Conservation (phyloP, 2,797 vertebrate genomes). For the Ctenopoma multispine region DNA sequence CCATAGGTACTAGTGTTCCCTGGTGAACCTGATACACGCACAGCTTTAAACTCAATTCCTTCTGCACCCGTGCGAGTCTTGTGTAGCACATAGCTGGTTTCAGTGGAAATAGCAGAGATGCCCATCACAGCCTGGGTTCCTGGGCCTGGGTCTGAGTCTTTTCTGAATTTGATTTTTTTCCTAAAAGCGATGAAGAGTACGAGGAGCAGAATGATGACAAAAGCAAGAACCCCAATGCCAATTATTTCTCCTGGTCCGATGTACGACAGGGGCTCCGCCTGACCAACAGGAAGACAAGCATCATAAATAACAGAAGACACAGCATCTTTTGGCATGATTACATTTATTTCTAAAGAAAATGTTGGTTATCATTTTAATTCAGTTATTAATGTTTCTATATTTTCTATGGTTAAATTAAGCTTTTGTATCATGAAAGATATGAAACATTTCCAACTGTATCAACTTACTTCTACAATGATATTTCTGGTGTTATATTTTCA, state of each 20-base stretch:
- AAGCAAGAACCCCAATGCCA: constrained; percentile 92
- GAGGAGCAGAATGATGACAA: constrained; percentile 90
- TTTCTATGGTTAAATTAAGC: neutral
- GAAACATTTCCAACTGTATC: neutral
- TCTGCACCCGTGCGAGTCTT: constrained; percentile 74
- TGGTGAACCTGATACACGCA: constrained; percentile 68
- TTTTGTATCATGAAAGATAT: neutral
- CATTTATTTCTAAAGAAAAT: neutral
- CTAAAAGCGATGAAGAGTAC: constrained; percentile 90
- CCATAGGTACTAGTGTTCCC: constrained; percentile 65
- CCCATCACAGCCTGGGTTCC: constrained; percentile 85
- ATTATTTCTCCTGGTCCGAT: constrained; percentile 95
- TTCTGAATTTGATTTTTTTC: constrained; percentile 92
- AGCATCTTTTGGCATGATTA: neutral
- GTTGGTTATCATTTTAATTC: too few species aligned
- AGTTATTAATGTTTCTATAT: neutral
- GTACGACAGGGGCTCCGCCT: constrained; percentile 91
- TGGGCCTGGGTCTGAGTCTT: constrained; percentile 87
- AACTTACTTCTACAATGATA: neutral
- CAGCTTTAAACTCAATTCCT: constrained; percentile 81
- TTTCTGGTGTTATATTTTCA: constrained; percentile 7
- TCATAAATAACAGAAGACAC: constrained; percentile 5
- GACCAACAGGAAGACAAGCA: constrained; percentile 54
- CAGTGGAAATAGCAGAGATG: constrained; percentile 89
- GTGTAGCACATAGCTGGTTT: constrained; percentile 84